Evolutionary conservation across 2,797 vertebrate genomes (phyloP), one percentile per base, ranked within the genome.

Genomic region (Lagodon rhomboides): DNA sequence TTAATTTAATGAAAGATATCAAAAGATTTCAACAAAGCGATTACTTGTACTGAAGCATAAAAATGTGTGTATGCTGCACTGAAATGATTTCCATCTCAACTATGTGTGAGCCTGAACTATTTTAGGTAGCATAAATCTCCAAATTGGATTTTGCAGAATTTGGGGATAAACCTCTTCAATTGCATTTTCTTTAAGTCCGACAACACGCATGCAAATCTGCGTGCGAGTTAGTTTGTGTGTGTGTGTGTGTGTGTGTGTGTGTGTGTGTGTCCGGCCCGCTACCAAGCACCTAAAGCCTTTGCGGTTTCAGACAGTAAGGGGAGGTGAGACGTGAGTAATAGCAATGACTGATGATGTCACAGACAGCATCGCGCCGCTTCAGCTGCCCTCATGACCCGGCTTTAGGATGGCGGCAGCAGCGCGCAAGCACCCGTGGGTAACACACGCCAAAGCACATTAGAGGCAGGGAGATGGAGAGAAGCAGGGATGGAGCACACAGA

Each of bases 401-500:
- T 91, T 87, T 85, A 86, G 91, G 91, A 91, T 67, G 80, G 86
- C 75, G 77, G 87, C 84, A 66, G 84, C 77, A 58, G 86, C 76
- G 74, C 54, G 68, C 87, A 87, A 73, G 81, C 88, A 91, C 91
- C 91, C 91, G 86, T 88, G 90, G 91, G 90, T 91, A 90, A 90
- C 85, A 78, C 92, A 92, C 84, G 90, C 91, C 93, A 94, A 79
- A 92, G 85, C 90, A 83, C 83, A 93, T 93, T 92, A 94, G 84
- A 89, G 87, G 83, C 76, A 83, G 76, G 68, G 86, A 90, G 87
- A 87, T 70, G 79, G 86, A 88, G 90, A 76, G 82, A 89, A 83
- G 83, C 73, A 27, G 81, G 67, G 85, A 90, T 77, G 87, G 83
- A 89, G 77, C 82, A 84, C 69, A 91, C 79, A 85, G 88, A 92